Percentiles rank a stretch among this genome's conserved stretches.
Conservation (phyloP, 2,888 invertebrate genomes). For the Apamea anceps region DNA sequence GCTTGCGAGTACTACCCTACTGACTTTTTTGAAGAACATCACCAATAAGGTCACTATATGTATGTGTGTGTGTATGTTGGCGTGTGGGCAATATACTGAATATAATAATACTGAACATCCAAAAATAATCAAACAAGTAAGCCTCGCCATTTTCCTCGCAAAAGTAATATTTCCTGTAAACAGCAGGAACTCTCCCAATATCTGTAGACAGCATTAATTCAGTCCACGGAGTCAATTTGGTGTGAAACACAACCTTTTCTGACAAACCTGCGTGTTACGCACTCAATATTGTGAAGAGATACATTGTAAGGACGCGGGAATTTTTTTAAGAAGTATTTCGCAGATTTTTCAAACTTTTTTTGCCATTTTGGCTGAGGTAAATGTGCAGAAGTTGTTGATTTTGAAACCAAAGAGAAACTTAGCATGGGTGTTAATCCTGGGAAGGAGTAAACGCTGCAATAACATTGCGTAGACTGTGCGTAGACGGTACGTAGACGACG, state of each 20-base stretch:
- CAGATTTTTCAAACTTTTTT: neutral
- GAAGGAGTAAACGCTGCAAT: too few species aligned
- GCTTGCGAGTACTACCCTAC: too few species aligned
- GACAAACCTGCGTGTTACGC: slow-evolving; percentile 8
- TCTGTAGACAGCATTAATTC: slow-evolving; percentile 40
- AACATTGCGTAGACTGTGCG: too few species aligned
- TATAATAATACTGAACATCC: neutral
- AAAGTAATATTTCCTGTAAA: slow-evolving; percentile 9
- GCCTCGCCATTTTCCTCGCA: neutral
- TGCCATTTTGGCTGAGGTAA: too few species aligned
- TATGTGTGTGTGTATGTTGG: too few species aligned
- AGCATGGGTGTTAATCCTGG: too few species aligned
- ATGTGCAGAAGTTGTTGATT: too few species aligned
- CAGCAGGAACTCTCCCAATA: slow-evolving; percentile 19
- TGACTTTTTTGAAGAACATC: too few species aligned
- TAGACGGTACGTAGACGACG: too few species aligned
- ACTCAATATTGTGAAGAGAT: slow-evolving; percentile 22
- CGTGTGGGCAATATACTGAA: too few species aligned
- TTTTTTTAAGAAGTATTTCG: neutral
- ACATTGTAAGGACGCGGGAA: neutral
- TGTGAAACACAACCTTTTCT: slow-evolving; percentile 30
- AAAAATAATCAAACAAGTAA: neutral
- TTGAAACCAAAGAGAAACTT: too few species aligned
- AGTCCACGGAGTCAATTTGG: slow-evolving; percentile 56
- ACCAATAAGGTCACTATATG: too few species aligned